Conservation (phyloP, 64 coral and sea anemone genomes). For the Pocillopora verrucosa region DNA sequence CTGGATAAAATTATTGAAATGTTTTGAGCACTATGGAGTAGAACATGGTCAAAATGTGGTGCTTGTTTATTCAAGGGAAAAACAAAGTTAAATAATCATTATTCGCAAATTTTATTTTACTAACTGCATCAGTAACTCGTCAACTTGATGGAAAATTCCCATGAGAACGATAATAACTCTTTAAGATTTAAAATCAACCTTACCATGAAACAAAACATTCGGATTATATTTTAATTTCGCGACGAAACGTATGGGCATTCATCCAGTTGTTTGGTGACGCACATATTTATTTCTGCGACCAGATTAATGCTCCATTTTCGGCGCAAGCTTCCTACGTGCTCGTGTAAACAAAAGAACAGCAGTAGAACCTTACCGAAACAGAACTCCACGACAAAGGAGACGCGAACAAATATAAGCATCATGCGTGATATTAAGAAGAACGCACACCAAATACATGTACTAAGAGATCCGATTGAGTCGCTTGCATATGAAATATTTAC, state of each 20-base stretch:
- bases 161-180: neutral
- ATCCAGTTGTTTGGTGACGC: neutral
- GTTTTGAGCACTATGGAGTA: neutral
- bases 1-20: slow-evolving; percentile 4
- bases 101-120: neutral
- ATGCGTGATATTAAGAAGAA: slow-evolving; percentile 10
- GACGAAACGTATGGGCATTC: neutral
- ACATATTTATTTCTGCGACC: neutral
- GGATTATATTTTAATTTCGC: neutral
- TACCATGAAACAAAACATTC: neutral
- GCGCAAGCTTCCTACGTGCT: neutral
- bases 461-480: neutral
- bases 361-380: neutral
- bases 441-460: neutral
- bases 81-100: neutral
- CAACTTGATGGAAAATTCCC: neutral
- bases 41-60: neutral
- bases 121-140: neutral
- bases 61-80: neutral
- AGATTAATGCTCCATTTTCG: neutral
- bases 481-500: neutral
- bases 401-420: neutral
- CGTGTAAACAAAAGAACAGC: neutral
- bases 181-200: neutral
- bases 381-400: neutral